Evolutionary conservation across 2,113 vertebrate species (phyloP).

Genomic region (Pluvialis apricaria): DNA sequence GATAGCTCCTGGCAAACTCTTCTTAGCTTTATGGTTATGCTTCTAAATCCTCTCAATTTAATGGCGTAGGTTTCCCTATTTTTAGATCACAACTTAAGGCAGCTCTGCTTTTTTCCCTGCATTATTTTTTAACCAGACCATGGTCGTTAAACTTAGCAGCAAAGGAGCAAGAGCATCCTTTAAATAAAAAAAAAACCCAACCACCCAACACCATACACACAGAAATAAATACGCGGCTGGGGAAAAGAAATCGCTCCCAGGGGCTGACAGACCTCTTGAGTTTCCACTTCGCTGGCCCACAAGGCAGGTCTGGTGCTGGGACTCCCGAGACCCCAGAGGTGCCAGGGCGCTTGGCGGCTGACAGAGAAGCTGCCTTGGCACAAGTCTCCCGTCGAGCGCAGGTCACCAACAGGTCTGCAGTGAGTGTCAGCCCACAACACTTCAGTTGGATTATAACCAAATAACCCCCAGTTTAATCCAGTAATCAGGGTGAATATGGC

Average conservation of each 20-base stretch:
- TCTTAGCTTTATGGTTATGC: constrained; percentile 46
- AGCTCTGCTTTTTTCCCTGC: not conserved
- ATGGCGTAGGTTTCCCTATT: constrained; percentile 50
- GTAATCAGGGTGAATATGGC: not conserved
- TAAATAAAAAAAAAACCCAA: not conserved
- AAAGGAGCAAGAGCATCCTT: not conserved
- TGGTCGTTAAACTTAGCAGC: not conserved
- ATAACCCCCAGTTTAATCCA: not conserved
- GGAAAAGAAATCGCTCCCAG: constrained; percentile 3
- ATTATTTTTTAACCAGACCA: constrained; percentile 4
- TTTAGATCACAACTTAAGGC: constrained; percentile 46
- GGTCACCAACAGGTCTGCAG: not conserved
- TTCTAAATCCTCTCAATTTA: constrained; percentile 59
- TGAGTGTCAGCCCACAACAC: not conserved
- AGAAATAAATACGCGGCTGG: not conserved
- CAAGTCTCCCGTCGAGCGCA: not conserved
- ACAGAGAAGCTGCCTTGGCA: not conserved
- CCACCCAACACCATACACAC: not conserved
- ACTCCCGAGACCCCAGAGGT: not conserved
- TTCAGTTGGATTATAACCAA: not conserved
- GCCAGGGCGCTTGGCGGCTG: not conserved
- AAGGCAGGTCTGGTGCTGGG: not conserved
- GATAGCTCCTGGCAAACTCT: constrained; percentile 42
- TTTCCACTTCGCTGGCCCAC: constrained; percentile 6
- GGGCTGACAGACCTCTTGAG: constrained; percentile 56